Percentiles rank a stretch among this genome's conserved stretches.
phyloP scores from a whole-genome alignment of 2,797 vertebrate genomes.

The Rhinophrynus dorsalis region DNA sequence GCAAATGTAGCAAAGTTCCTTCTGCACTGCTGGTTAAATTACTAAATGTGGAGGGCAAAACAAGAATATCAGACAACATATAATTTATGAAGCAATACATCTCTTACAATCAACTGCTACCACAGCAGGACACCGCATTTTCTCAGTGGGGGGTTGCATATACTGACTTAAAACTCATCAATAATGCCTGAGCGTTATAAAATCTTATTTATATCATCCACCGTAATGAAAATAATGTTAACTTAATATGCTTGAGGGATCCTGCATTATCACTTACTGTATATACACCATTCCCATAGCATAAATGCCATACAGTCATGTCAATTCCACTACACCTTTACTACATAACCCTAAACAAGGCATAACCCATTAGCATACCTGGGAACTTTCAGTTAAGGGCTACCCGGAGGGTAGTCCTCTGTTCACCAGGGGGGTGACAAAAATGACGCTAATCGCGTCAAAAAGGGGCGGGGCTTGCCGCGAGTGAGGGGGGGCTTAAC shows the following conservation, averaged over 20 bases:
- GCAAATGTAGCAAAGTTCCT: constrained; percentile 20
- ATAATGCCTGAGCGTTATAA: constrained; percentile 15
- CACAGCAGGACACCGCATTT: constrained; percentile 33
- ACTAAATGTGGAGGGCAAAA: constrained; percentile 26
- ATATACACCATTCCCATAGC: too few species aligned
- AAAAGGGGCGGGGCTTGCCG: too few species aligned
- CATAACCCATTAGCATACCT: too few species aligned
- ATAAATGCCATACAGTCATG: too few species aligned
- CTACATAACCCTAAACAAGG: too few species aligned
- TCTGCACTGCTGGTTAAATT: constrained; percentile 31
- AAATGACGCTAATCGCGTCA: too few species aligned
- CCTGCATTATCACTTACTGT: background rate
- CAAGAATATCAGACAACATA: constrained; percentile 32
- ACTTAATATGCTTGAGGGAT: background rate
- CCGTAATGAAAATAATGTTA: background rate
- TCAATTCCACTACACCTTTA: too few species aligned
- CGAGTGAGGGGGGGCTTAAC: too few species aligned
- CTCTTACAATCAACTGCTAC: constrained; percentile 39
- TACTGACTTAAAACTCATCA: constrained; percentile 17
- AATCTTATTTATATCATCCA: constrained; percentile 4
- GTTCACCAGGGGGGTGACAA: too few species aligned
- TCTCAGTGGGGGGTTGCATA: constrained; percentile 18
- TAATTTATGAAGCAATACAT: constrained; percentile 44
- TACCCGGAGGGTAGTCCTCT: too few species aligned
- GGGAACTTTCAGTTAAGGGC: too few species aligned